Evolutionary conservation across 2,113 vertebrate genomes (phyloP).

Genomic region (Conger conger): DNA sequence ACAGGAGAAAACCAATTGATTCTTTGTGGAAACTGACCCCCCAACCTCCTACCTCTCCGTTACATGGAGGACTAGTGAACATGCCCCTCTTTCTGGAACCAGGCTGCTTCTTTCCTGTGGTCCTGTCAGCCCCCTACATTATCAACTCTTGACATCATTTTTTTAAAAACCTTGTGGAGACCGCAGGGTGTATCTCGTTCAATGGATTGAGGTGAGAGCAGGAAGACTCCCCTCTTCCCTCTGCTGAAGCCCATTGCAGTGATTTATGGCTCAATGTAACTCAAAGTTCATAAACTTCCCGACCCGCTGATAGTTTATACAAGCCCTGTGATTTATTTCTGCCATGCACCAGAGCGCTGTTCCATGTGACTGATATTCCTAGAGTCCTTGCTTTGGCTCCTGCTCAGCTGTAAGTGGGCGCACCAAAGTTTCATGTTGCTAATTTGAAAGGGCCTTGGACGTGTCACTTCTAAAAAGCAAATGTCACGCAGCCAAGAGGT

Average conservation of each 20-base stretch:
- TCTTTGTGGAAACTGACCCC: constrained; percentile 32
- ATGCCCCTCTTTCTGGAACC: constrained; percentile 14
- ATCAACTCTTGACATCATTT: constrained; percentile 49
- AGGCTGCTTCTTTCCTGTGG: constrained; percentile 29
- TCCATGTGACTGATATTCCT: constrained; percentile 85
- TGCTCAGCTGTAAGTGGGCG: constrained; percentile 65
- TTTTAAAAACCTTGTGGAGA: constrained; percentile 34
- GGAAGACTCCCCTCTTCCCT: constrained; percentile 31
- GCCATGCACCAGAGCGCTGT: constrained; percentile 78
- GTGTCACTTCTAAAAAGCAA: constrained; percentile 82
- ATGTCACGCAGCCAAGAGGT: constrained; percentile 70
- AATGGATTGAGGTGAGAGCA: constrained; percentile 12
- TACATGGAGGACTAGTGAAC: not conserved
- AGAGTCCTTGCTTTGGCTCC: constrained; percentile 66
- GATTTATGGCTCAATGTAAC: constrained; percentile 84
- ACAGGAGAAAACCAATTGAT: constrained; percentile 9
- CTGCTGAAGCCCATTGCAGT: constrained; percentile 80
- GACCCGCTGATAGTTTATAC: constrained; percentile 84
- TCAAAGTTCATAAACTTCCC: constrained; percentile 86
- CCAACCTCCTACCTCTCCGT: not conserved
- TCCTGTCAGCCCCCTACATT: constrained; percentile 35
- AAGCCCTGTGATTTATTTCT: constrained; percentile 85
- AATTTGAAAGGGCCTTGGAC: constrained; percentile 81
- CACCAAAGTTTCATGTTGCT: constrained; percentile 81
- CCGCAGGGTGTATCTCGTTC: constrained; percentile 22